Evolutionary conservation across 2,888 invertebrate species (phyloP).

Genomic region (Diploptera punctata): DNA sequence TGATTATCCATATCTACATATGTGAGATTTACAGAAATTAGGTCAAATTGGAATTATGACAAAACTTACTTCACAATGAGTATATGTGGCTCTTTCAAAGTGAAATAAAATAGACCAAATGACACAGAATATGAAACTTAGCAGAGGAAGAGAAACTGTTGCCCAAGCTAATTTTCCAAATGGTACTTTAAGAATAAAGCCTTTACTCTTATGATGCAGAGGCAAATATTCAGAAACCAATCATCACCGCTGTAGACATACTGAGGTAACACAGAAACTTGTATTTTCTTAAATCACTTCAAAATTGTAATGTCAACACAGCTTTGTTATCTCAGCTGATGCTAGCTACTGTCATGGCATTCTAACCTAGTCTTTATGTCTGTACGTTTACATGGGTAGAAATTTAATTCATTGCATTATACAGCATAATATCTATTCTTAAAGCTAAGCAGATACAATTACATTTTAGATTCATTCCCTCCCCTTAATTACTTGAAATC

Average conservation of each 20-base stretch:
- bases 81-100: constrained; percentile 85
- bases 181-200: constrained; percentile 55
- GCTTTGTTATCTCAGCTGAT: not conserved
- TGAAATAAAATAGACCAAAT: constrained; percentile 81
- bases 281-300: too few relatives aligned
- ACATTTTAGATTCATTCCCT: not conserved
- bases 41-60: not conserved
- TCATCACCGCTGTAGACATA: constrained; percentile 37
- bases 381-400: not conserved
- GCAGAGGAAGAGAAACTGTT: constrained; percentile 76
- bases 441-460: not conserved
- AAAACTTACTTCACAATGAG: constrained; percentile 74
- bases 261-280: not conserved
- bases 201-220: constrained; percentile 45
- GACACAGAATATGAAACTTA: constrained; percentile 82
- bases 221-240: constrained; percentile 45
- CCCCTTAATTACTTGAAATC: too few relatives aligned
- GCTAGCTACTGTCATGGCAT: constrained; percentile 6
- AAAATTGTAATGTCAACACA: not conserved
- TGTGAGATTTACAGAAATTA: not conserved
- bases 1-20: not conserved
- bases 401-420: too few relatives aligned
- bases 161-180: constrained; percentile 71
- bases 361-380: constrained; percentile 15
- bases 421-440: too few relatives aligned